Evolutionary conservation across 1,140 invertebrate species (phyloP).

Genomic region (Sycophaga agraensis): DNA sequence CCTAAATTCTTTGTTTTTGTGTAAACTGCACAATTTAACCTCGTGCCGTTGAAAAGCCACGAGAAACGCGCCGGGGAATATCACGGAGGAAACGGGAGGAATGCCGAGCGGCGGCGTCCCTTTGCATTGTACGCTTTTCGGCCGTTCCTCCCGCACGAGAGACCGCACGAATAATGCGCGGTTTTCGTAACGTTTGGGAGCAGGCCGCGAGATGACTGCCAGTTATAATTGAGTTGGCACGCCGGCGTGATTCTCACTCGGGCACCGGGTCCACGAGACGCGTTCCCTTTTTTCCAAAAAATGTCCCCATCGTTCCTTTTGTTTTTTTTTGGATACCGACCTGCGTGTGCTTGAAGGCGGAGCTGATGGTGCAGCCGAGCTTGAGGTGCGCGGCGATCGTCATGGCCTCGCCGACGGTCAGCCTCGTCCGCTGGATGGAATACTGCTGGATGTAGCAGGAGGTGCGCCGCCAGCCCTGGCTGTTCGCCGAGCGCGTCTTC

Average conservation of each 20-base stretch:
- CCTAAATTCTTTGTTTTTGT: no score
- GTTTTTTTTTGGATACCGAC: slow-evolving; percentile 37
- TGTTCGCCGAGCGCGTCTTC: slow-evolving; percentile 69
- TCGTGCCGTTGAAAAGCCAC: neutral
- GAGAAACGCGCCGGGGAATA: no score
- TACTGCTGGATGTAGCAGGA: slow-evolving; percentile 92
- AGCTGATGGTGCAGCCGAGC: slow-evolving; percentile 63
- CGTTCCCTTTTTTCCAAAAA: neutral
- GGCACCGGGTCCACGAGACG: neutral
- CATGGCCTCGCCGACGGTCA: slow-evolving; percentile 85
- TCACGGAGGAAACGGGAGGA: no score
- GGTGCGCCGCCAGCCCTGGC: slow-evolving; percentile 70
- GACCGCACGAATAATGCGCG: no score
- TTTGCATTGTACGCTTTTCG: no score
- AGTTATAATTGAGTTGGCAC: neutral
- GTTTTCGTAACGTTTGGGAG: no score
- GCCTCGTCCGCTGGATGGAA: slow-evolving; percentile 74
- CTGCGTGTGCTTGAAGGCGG: slow-evolving; percentile 53
- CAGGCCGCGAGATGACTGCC: no score
- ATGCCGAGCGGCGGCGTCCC: no score
- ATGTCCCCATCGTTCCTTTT: no score
- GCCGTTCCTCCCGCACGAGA: no score
- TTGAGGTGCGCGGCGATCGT: slow-evolving; percentile 82
- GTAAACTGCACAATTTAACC: no score
- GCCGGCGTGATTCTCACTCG: neutral